Evolutionary conservation across 2,797 vertebrate species (phyloP).

Genomic region (Parambassis ranga): DNA sequence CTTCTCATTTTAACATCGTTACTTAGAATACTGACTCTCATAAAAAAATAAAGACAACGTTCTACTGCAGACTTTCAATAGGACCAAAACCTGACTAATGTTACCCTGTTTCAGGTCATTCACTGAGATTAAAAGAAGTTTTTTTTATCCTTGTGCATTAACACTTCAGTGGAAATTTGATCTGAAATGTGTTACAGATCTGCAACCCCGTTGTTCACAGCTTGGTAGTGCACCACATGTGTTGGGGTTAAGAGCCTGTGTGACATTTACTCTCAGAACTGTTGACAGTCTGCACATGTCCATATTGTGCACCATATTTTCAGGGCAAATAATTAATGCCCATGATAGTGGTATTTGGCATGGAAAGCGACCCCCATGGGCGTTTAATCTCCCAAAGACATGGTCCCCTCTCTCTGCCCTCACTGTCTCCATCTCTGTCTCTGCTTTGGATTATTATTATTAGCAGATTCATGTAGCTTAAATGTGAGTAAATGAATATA

Average conservation of each 20-base stretch:
- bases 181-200: not conserved
- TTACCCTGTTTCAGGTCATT: not conserved
- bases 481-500: not conserved
- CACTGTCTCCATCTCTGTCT: not conserved
- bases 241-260: slow-evolving; percentile 4
- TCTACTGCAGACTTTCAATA: not conserved
- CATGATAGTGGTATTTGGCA: slow-evolving; percentile 49
- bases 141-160: no score
- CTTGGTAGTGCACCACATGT: not conserved
- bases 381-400: slow-evolving; percentile 33
- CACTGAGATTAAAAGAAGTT: not conserved
- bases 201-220: slow-evolving; percentile 2
- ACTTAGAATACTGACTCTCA: slow-evolving; percentile 46
- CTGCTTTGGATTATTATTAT: slow-evolving; percentile 17
- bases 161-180: not conserved
- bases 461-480: not conserved
- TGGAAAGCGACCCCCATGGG: slow-evolving; percentile 14
- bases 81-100: not conserved
- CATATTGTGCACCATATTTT: slow-evolving; percentile 58
- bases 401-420: not conserved
- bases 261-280: slow-evolving; percentile 31
- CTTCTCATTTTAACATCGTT: slow-evolving; percentile 19
- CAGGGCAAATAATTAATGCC: slow-evolving; percentile 54
- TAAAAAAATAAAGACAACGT: slow-evolving; percentile 40
- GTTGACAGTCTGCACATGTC: slow-evolving; percentile 8